A percentile compares a stretch with the other conserved stretches of the same genome.
Conservation (phyloP, 2,797 vertebrate genomes). For the Nyctibius grandis region DNA sequence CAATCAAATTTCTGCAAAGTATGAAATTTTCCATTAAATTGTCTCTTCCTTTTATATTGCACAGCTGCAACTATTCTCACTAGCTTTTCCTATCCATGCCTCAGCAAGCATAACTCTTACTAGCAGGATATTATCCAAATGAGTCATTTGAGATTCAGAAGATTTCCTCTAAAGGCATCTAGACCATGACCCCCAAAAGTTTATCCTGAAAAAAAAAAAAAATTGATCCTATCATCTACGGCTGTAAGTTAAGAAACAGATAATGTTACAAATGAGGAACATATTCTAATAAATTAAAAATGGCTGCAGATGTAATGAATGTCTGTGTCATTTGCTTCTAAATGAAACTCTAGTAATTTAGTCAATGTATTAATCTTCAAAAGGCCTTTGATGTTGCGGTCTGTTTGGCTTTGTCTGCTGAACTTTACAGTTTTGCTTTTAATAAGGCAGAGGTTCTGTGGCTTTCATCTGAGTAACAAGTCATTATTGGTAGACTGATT, state of each 20-base stretch:
- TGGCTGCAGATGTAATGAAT: not conserved
- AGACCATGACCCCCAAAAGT: not conserved
- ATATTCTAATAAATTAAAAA: constrained; percentile 18
- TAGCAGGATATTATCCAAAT: constrained; percentile 52
- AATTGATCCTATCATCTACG: not conserved
- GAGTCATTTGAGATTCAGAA: constrained; percentile 42
- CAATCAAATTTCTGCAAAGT: constrained; percentile 80
- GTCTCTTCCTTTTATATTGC: constrained; percentile 73
- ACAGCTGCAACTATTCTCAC: constrained; percentile 74
- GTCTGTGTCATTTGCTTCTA: constrained; percentile 17
- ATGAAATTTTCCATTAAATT: constrained; percentile 76
- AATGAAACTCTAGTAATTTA: constrained; percentile 43
- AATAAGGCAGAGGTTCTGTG: constrained; percentile 22
- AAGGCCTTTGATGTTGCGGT: constrained; percentile 50
- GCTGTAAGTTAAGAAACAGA: not conserved
- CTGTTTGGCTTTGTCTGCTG: constrained; percentile 39
- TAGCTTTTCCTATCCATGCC: constrained; percentile 55
- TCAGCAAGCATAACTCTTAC: constrained; percentile 43
- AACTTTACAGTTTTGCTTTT: constrained; percentile 42
- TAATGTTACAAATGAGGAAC: not conserved
- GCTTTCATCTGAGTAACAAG: constrained; percentile 22
- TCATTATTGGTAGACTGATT: not conserved
- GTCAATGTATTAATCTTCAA: constrained; percentile 50
- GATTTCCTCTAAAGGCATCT: not conserved
- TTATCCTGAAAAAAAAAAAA: not conserved